These are phyloP conservation scores for Daphoenositta chrysoptera DNA, from an alignment of 2,113 vertebrate genomes.

Conservation along the genomic window DNA sequence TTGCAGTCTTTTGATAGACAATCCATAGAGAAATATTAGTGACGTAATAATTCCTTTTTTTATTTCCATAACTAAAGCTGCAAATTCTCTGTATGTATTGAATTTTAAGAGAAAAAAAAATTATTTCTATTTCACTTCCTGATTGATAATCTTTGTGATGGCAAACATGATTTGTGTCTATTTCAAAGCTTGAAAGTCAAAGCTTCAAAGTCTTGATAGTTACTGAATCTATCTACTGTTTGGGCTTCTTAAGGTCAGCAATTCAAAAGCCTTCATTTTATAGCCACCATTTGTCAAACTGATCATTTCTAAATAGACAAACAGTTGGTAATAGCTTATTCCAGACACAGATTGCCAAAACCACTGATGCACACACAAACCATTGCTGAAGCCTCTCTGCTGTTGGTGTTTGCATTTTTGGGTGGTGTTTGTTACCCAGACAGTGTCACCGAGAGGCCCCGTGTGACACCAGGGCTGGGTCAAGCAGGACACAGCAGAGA, in stretches of 20 bases:
- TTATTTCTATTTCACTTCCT: not conserved
- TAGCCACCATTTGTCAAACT: not conserved
- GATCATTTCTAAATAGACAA: not conserved
- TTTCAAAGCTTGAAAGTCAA: no score
- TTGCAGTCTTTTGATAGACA: not conserved
- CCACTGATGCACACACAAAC: not conserved
- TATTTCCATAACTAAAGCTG: not conserved
- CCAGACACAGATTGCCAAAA: not conserved
- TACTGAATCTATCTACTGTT: not conserved
- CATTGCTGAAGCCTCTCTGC: not conserved
- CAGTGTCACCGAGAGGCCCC: rapidly evolving
- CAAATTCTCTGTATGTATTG: not conserved
- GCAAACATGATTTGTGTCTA: not conserved
- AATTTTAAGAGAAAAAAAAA: not conserved
- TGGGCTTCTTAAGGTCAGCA: not conserved
- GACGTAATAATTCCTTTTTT: not conserved
- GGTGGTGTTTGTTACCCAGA: not conserved
- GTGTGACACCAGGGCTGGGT: not conserved
- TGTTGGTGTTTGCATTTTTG: not conserved
- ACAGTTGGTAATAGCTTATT: not conserved
- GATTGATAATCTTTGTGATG: not conserved
- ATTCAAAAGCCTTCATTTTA: not conserved
- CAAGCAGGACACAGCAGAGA: not conserved
- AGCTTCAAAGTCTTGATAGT: no score
- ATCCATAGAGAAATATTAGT: not conserved